Evolutionary conservation across 2,888 invertebrate genomes (phyloP).

Genomic region (Pollenia labialis): DNA sequence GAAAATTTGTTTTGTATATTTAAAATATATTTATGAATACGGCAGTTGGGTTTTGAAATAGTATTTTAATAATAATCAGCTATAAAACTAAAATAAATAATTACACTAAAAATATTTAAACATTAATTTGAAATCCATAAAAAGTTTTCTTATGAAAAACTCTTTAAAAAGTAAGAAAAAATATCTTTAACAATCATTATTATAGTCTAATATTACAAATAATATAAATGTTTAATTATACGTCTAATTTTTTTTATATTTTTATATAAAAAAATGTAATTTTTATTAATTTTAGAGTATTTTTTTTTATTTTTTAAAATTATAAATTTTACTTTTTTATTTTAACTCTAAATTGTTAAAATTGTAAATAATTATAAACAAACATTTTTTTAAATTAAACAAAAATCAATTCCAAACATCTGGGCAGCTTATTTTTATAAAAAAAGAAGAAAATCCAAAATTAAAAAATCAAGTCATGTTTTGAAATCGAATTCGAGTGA

Average conservation of each 20-base stretch:
- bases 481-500: too few species aligned
- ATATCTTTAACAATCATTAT: constrained; percentile 54
- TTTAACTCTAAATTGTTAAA: constrained; percentile 20
- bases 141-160: constrained; percentile 18
- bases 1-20: too few species aligned
- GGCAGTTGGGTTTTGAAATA: constrained; percentile 31
- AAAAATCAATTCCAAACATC: neutral
- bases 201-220: constrained; percentile 20
- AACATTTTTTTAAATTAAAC: neutral
- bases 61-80: constrained; percentile 50
- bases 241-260: constrained; percentile 50
- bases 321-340: constrained; percentile 12
- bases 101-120: too few species aligned
- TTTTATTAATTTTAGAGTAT: neutral
- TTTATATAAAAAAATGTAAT: constrained; percentile 46
- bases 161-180: constrained; percentile 8
- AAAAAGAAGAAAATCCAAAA: neutral
- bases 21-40: too few species aligned
- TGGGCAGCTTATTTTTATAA: constrained; percentile 19
- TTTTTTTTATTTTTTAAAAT: constrained; percentile 2
- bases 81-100: neutral
- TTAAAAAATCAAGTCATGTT: too few species aligned
- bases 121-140: constrained; percentile 12
- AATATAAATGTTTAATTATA: constrained; percentile 19
- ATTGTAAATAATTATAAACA: constrained; percentile 48